Percentiles rank a stretch among this genome's conserved stretches.
These are phyloP conservation scores for Lampris megalopsis DNA, from an alignment of 2,113 vertebrate species.

Conservation along the genomic window DNA sequence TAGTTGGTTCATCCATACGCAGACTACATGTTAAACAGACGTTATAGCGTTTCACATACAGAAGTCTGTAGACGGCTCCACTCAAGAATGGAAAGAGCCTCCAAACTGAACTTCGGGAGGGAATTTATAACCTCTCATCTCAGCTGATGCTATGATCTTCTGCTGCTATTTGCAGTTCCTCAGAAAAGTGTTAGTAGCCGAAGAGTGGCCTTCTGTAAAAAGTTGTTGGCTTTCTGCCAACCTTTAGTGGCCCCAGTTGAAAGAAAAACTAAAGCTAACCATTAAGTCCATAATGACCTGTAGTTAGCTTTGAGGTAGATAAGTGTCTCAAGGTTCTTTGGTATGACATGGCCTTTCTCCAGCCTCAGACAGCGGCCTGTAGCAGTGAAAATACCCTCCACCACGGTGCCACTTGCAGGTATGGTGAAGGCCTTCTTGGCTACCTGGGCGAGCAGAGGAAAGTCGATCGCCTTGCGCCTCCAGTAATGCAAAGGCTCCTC, in stretches of 20 bases:
- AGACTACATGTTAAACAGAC: conserved; percentile 28
- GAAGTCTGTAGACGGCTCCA: conserved; percentile 12
- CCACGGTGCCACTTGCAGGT: conserved; percentile 79
- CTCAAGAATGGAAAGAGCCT: conserved; percentile 17
- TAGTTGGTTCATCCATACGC: conserved; percentile 23
- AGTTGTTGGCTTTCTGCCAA: neutral
- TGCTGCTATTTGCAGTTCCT: conserved; percentile 17
- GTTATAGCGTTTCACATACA: conserved; percentile 18
- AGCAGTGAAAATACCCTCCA: conserved; percentile 78
- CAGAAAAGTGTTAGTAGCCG: conserved; percentile 24
- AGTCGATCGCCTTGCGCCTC: conserved; percentile 84
- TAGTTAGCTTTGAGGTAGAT: conserved; percentile 85
- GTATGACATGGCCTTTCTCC: conserved; percentile 68
- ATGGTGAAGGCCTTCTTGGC: conserved; percentile 84
- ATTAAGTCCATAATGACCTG: conserved; percentile 81
- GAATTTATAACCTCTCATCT: conserved; percentile 15
- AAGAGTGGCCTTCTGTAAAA: conserved; percentile 29
- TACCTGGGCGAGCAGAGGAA: conserved; percentile 82
- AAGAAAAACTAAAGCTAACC: conserved; percentile 9
- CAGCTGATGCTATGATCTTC: conserved; percentile 28
- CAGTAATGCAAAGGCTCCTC: conserved; percentile 85
- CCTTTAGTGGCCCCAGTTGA: conserved; percentile 9
- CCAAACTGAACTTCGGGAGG: conserved; percentile 2
- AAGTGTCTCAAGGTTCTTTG: conserved; percentile 83
- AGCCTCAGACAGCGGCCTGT: conserved; percentile 69